Evolutionary conservation across 2,113 vertebrate species (phyloP).

Genomic region (Brachyistius frenatus): DNA sequence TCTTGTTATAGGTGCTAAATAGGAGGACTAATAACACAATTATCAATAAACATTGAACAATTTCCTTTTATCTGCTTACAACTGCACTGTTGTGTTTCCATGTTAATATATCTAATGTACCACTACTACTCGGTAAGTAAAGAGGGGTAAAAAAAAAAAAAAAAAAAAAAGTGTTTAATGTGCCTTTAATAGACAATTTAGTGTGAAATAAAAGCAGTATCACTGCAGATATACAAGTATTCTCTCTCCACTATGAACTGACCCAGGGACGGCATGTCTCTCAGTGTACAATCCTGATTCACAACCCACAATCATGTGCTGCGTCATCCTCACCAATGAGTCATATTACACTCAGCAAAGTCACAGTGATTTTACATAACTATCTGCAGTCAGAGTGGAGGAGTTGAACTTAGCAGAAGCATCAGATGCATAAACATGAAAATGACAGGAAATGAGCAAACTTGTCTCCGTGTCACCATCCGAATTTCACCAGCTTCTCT

Average conservation of each 20-base stretch:
- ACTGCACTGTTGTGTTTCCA: neutral
- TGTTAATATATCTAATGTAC: neutral
- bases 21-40: no score
- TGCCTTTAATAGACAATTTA: neutral
- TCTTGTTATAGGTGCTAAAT: no score
- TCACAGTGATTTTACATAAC: slow-evolving; percentile 70
- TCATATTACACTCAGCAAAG: slow-evolving; percentile 64
- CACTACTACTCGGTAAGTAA: neutral
- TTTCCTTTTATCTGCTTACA: neutral
- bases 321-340: slow-evolving; percentile 64
- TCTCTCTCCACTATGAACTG: neutral
- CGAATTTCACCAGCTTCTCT: neutral
- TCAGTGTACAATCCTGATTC: slow-evolving; percentile 30
- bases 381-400: slow-evolving; percentile 52
- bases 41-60: no score
- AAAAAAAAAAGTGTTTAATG: neutral
- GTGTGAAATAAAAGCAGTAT: neutral
- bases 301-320: slow-evolving; percentile 49
- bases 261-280: neutral
- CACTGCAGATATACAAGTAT: neutral
- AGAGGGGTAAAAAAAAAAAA: neutral
- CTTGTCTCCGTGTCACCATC: slow-evolving; percentile 1
- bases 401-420: slow-evolving; percentile 26
- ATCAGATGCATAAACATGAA: slow-evolving; percentile 13
- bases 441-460: slow-evolving; percentile 38